Percentiles rank a stretch among this genome's conserved stretches.
These are phyloP conservation scores for Acleris cristana DNA, from an alignment of 2,888 invertebrate genomes.

Conservation along the genomic window DNA sequence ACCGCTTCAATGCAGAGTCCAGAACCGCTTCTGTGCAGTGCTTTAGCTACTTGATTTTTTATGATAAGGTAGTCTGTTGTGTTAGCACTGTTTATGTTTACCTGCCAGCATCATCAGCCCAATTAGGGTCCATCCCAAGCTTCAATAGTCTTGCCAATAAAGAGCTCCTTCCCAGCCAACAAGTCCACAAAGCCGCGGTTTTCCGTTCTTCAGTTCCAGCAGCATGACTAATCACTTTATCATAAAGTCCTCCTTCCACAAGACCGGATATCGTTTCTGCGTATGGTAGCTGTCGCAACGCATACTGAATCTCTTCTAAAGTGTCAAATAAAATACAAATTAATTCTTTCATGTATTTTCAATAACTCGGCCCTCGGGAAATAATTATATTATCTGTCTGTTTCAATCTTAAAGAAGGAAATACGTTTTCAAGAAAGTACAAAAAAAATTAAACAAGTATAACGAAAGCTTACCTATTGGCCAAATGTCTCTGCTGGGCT, in stretches of 20 bases:
- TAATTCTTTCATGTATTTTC: background rate
- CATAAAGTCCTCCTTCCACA: slow-evolving; percentile 71
- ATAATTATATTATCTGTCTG: no score
- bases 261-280: slow-evolving; percentile 72
- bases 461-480: slow-evolving; percentile 62
- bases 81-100: slow-evolving; percentile 49
- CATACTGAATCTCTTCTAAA: slow-evolving; percentile 71
- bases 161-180: slow-evolving; percentile 85
- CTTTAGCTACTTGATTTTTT: no score
- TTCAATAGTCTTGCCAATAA: slow-evolving; percentile 80
- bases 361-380: background rate
- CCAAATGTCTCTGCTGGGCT: slow-evolving; percentile 78
- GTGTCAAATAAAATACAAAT: slow-evolving; percentile 16
- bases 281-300: slow-evolving; percentile 69
- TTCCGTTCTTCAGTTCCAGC: slow-evolving; percentile 57
- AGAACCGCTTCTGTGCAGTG: no score
- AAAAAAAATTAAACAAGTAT: background rate
- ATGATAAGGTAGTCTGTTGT: no score
- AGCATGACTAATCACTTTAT: slow-evolving; percentile 67
- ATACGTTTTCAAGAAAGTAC: no score
- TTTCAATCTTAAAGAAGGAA: background rate
- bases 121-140: slow-evolving; percentile 85
- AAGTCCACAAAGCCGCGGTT: slow-evolving; percentile 84
- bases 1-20: no score
- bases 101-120: slow-evolving; percentile 87